Conservation (phyloP, 2,888 invertebrate genomes). For the Ellobium chinense region DNA sequence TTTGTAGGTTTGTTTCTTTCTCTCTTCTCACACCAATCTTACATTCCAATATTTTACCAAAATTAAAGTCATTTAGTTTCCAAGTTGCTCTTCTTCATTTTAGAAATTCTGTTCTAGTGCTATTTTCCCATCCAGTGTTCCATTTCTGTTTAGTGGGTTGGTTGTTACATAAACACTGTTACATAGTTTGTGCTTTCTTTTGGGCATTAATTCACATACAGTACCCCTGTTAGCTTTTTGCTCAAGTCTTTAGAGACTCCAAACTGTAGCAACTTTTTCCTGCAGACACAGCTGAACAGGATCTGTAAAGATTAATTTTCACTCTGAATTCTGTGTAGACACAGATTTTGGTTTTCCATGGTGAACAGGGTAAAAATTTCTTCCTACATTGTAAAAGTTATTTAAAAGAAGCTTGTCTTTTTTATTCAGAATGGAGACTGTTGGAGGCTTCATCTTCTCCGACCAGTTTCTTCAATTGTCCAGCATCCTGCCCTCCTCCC, state of each 20-base stretch:
- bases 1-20: neutral
- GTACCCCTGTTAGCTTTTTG: too few relatives aligned
- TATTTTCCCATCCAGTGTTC: neutral
- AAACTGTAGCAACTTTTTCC: neutral
- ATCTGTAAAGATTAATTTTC: too few relatives aligned
- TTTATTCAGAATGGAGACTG: conserved; percentile 17
- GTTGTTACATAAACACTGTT: too few relatives aligned
- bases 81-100: neutral
- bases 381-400: neutral
- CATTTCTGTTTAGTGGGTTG: neutral
- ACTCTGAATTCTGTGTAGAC: too few relatives aligned
- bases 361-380: neutral
- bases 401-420: neutral
- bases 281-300: too few relatives aligned
- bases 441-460: conserved; percentile 15
- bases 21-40: too few relatives aligned
- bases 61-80: too few relatives aligned
- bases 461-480: conserved; percentile 26
- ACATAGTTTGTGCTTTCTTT: too few relatives aligned
- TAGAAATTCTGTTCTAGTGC: neutral
- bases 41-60: too few relatives aligned
- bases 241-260: too few relatives aligned
- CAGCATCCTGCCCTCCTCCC: neutral
- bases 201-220: too few relatives aligned
- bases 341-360: too few relatives aligned